Evolutionary conservation across 1,140 invertebrate species (phyloP).

Genomic region (Drosophila mojavensis): DNA sequence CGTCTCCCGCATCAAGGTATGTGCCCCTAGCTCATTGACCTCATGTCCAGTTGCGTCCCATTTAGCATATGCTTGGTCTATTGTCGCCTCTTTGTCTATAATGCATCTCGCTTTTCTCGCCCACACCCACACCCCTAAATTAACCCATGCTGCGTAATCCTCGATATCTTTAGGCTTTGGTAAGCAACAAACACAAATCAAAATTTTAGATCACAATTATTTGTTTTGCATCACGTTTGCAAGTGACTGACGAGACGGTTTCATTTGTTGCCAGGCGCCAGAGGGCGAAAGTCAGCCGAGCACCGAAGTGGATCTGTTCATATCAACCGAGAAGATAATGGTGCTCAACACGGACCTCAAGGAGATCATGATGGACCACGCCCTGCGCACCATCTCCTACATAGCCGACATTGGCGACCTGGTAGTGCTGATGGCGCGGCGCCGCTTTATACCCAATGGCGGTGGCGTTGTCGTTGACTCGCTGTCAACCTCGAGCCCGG

Average conservation of each 20-base stretch:
- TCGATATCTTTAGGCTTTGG: constrained; percentile 67
- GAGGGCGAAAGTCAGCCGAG: constrained; percentile 99
- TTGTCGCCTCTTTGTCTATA: constrained; percentile 26
- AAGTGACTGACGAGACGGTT: neutral
- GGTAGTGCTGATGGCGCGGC: constrained; percentile 98
- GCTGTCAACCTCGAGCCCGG: constrained; percentile 16
- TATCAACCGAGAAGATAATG: constrained; percentile 99
- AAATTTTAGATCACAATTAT: constrained; percentile 3
- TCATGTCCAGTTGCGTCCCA: constrained; percentile 10
- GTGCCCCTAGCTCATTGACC: neutral
- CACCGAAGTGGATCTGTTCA: constrained; percentile 99
- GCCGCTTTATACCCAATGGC: constrained; percentile 92
- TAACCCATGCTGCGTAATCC: constrained; percentile 55
- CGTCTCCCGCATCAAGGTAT: constrained; percentile 99
- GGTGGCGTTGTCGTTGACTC: constrained; percentile 34
- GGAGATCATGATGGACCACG: constrained; percentile 99
- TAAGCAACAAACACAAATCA: constrained; percentile 48
- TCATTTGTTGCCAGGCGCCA: constrained; percentile 90
- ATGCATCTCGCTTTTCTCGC: constrained; percentile 47
- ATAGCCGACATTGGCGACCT: constrained; percentile 99
- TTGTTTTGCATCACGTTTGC: neutral
- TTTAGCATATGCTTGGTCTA: constrained; percentile 27
- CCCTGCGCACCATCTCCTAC: constrained; percentile 98
- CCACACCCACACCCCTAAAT: constrained; percentile 18
- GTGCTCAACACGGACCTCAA: constrained; percentile 99